A percentile compares a stretch with the other conserved stretches of the same genome.
phyloP scores from a whole-genome alignment of 2,888 invertebrate species.

The Schizaphis graminum region DNA sequence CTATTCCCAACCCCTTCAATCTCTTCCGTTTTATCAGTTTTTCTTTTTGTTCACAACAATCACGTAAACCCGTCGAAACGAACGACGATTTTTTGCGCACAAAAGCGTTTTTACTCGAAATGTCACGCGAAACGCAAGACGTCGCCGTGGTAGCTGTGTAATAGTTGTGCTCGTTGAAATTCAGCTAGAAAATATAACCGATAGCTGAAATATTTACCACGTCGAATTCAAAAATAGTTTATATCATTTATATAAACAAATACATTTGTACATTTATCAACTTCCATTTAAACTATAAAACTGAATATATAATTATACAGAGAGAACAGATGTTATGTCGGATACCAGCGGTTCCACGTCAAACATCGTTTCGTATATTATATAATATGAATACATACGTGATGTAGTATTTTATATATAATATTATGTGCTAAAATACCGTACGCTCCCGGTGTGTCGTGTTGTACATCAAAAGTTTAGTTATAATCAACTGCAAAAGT shows the following conservation, averaged over 20 bases:
- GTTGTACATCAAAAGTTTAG: slow-evolving; percentile 43
- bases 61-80: not conserved
- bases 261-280: not conserved
- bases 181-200: not conserved
- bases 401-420: not conserved
- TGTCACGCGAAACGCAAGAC: not conserved
- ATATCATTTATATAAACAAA: not conserved
- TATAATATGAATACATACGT: not conserved
- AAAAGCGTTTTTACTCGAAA: not conserved
- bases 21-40: not conserved
- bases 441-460: not conserved
- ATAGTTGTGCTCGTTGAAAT: not conserved
- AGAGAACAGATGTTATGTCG: not conserved
- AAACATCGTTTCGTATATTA: not conserved
- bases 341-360: not conserved
- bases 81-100: not conserved
- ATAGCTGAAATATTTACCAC: not conserved
- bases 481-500: slow-evolving; percentile 33
- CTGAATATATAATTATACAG: not conserved
- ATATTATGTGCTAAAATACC: not conserved
- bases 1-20: not conserved
- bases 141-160: not conserved
- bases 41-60: slow-evolving; percentile 6
- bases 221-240: not conserved
- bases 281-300: not conserved